A percentile compares a stretch with the other conserved stretches of the same genome.
Evolutionary conservation across 2,888 invertebrate species (phyloP).

Genomic region (Lithophane leautieri): DNA sequence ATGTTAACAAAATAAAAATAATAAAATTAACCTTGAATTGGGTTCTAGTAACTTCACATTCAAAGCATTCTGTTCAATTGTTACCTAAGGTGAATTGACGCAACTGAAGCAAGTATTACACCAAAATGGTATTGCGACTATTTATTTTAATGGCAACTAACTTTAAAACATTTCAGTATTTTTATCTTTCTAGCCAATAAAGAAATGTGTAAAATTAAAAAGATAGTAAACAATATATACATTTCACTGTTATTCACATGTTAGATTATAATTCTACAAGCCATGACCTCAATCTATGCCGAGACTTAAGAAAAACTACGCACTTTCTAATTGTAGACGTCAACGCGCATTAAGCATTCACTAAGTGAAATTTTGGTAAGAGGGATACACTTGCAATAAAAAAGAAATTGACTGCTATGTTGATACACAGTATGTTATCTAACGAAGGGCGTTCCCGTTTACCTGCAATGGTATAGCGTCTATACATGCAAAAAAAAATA

Average conservation of each 20-base stretch:
- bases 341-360: constrained; percentile 26
- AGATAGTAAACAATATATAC: neutral
- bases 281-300: constrained; percentile 46
- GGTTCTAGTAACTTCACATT: constrained; percentile 16
- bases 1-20: neutral
- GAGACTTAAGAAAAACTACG: constrained; percentile 29
- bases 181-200: neutral
- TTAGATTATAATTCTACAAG: constrained; percentile 16
- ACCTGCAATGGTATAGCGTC: too few species aligned
- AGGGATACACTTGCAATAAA: constrained; percentile 6
- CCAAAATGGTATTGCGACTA: neutral
- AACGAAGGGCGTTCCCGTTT: too few species aligned
- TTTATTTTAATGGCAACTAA: neutral
- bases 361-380: constrained; percentile 30
- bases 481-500: too few species aligned
- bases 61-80: constrained; percentile 4
- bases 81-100: neutral
- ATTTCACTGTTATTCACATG: constrained; percentile 14
- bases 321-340: constrained; percentile 60
- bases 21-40: constrained; percentile 26
- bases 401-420: neutral
- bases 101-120: neutral
- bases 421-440: too few species aligned
- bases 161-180: neutral
- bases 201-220: neutral